A percentile compares a stretch with the other conserved stretches of the same genome.
Evolutionary conservation across 2,113 vertebrate species (phyloP).

Genomic region (Speoplatyrhinus poulsoni): DNA sequence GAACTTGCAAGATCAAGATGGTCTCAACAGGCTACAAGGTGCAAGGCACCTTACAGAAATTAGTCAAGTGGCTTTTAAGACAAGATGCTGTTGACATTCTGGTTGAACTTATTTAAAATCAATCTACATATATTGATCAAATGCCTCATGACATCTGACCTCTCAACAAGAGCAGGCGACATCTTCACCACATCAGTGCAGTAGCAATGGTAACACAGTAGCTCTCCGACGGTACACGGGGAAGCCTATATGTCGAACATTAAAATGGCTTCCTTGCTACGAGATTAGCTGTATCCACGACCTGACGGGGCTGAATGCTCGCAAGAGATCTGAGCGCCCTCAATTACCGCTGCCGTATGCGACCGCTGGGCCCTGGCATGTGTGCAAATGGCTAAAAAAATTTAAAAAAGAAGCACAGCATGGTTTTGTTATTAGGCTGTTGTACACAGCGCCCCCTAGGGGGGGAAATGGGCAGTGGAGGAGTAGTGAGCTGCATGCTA

Average conservation of each 20-base stretch:
- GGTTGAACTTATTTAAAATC: too few relatives aligned
- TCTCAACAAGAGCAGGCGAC: background rate
- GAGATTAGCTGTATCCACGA: conserved; percentile 24
- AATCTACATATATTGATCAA: too few relatives aligned
- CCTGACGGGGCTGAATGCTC: conserved; percentile 29
- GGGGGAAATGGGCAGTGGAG: conserved; percentile 17
- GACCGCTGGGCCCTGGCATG: conserved; percentile 45
- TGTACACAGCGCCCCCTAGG: conserved; percentile 28
- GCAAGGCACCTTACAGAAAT: too few relatives aligned
- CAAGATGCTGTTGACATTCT: too few relatives aligned
- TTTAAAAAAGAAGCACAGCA: conserved; percentile 4
- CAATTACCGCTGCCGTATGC: conserved; percentile 63
- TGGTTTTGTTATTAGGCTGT: conserved; percentile 45
- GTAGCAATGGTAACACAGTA: background rate
- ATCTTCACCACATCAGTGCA: background rate
- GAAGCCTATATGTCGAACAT: conserved; percentile 18
- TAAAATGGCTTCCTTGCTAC: background rate
- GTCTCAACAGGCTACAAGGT: too few relatives aligned
- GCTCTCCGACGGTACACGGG: conserved; percentile 1
- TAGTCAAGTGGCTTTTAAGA: too few relatives aligned
- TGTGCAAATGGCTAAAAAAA: conserved; percentile 53
- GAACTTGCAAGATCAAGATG: too few relatives aligned
- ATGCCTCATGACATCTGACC: too few relatives aligned
- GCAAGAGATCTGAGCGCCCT: conserved; percentile 55
- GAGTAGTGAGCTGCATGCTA: conserved; percentile 65